Percentiles rank a stretch among this genome's conserved stretches.
Conservation (phyloP, 1,140 invertebrate genomes). For the Drosophila persimilis region DNA sequence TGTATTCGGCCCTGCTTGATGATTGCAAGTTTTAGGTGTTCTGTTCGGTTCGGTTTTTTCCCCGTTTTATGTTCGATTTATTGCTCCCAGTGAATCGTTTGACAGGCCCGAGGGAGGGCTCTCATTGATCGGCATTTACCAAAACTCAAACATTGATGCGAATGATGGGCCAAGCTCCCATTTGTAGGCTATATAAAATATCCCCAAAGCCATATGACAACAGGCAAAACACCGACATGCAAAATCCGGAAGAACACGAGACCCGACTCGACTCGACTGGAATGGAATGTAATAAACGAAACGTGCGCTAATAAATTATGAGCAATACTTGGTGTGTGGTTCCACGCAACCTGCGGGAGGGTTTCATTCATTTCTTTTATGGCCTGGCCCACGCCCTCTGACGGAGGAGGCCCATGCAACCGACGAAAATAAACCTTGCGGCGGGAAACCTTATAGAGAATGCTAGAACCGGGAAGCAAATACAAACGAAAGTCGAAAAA, state of each 20-base stretch:
- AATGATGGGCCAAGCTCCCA: conserved; percentile 33
- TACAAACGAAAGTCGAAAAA: conserved; percentile 27
- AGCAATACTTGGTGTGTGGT: conserved; percentile 38
- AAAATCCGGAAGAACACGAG: conserved; percentile 48
- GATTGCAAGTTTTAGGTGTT: conserved; percentile 18
- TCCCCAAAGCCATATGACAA: conserved; percentile 38
- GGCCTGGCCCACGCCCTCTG: conserved; percentile 36
- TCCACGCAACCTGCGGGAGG: conserved; percentile 44
- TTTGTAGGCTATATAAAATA: conserved; percentile 69
- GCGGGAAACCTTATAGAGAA: conserved; percentile 35
- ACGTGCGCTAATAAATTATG: conserved; percentile 50
- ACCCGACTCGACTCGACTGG: neutral
- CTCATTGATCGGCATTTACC: conserved; percentile 29
- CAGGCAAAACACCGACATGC: conserved; percentile 34
- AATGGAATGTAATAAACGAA: conserved; percentile 38
- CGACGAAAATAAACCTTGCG: conserved; percentile 24
- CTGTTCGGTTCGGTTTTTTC: neutral
- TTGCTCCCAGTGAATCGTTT: neutral
- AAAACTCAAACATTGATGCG: too few relatives aligned
- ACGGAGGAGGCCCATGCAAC: conserved; percentile 31
- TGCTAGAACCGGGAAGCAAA: conserved; percentile 19
- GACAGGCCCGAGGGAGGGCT: conserved; percentile 7
- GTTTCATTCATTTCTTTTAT: conserved; percentile 32
- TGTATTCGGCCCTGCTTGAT: conserved; percentile 11
- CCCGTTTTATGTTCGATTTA: conserved; percentile 25